Conservation (phyloP, 2,888 invertebrate genomes). For the Dasysyrphus tricinctus region DNA sequence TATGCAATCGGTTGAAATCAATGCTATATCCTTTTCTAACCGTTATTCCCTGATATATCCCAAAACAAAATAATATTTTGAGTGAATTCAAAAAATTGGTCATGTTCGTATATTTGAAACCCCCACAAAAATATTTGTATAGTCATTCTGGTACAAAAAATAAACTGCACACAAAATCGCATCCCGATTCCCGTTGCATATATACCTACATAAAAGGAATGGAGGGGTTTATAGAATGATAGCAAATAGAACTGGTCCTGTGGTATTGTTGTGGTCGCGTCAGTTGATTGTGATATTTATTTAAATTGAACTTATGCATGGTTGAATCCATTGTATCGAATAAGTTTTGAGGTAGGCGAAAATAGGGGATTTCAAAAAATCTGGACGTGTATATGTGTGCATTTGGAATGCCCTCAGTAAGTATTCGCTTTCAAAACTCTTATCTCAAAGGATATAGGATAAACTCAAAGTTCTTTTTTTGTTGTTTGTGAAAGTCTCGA, state of each 20-base stretch:
- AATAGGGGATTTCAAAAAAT: conserved; percentile 18
- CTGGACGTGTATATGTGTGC: conserved; percentile 37
- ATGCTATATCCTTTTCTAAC: conserved; percentile 64
- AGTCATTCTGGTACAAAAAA: neutral
- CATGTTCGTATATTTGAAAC: conserved; percentile 40
- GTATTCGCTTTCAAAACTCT: conserved; percentile 59
- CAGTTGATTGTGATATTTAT: conserved; percentile 76
- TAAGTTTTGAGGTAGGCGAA: conserved; percentile 47
- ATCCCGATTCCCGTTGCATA: conserved; percentile 25
- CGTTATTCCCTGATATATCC: conserved; percentile 25
- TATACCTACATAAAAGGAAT: neutral
- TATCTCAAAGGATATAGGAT: conserved; percentile 58
- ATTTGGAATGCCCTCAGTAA: conserved; percentile 52
- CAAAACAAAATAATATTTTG: conserved; percentile 60
- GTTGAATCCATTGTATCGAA: conserved; percentile 71
- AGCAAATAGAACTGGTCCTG: conserved; percentile 51
- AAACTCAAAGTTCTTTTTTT: conserved; percentile 6
- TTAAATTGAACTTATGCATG: conserved; percentile 76
- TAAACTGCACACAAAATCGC: conserved; percentile 53
- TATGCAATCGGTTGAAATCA: conserved; percentile 65
- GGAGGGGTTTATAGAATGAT: conserved; percentile 30
- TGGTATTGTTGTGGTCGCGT: conserved; percentile 75
- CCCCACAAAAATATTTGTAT: conserved; percentile 31
- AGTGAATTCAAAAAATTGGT: conserved; percentile 62
- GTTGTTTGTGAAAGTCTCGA: too few species aligned